phyloP scores from a whole-genome alignment of 2,113 vertebrate species.

The Tenebrosternarchus preto region DNA sequence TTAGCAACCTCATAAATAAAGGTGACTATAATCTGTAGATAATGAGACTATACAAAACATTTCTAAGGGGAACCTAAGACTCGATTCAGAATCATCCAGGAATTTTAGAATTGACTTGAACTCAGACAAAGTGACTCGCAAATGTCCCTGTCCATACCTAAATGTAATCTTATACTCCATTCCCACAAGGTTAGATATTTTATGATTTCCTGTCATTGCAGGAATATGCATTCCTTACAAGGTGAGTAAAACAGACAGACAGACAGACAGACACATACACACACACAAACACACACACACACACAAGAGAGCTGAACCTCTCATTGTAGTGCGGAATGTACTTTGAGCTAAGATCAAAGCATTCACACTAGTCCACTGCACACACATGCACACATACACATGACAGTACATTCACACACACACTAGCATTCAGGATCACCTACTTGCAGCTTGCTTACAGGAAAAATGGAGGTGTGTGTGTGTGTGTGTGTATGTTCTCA shows the following conservation, averaged over 20 bases:
- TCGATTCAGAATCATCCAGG: too few relatives aligned
- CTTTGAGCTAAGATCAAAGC: constrained; percentile 43
- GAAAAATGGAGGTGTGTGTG: constrained; percentile 4
- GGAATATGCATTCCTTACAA: neutral
- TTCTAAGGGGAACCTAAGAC: too few relatives aligned
- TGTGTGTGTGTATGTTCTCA: constrained; percentile 29
- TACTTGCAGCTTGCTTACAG: neutral
- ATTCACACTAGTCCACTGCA: constrained; percentile 42
- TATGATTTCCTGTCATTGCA: neutral
- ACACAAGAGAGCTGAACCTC: constrained; percentile 12
- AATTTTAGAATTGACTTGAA: too few relatives aligned
- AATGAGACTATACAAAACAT: too few relatives aligned
- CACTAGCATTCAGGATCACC: neutral
- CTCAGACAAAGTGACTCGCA: too few relatives aligned
- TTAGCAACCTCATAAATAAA: too few relatives aligned
- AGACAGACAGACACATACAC: constrained; percentile 26
- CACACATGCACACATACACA: constrained; percentile 42
- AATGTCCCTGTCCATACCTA: too few relatives aligned
- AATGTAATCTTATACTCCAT: too few relatives aligned
- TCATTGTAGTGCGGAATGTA: constrained; percentile 36
- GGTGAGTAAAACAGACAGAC: constrained; percentile 3
- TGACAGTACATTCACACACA: constrained; percentile 16
- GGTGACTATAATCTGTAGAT: too few relatives aligned
- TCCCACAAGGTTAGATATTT: neutral
- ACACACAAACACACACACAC: constrained; percentile 21